Evolutionary conservation across 2,797 vertebrate species (phyloP).

Genomic region (Lateolabrax maculatus): DNA sequence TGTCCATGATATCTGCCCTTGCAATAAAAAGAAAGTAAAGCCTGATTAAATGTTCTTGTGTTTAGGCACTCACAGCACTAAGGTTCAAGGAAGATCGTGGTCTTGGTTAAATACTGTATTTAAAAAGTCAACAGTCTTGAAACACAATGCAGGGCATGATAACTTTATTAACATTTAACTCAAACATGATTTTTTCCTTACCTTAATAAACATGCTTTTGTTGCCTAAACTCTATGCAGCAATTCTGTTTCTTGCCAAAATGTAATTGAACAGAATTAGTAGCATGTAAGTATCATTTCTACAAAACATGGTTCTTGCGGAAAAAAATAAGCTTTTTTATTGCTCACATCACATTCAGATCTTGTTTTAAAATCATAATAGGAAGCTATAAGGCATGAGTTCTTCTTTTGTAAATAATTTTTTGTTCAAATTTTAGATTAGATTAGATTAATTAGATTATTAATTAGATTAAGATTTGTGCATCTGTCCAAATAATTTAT

Average conservation of each 20-base stretch:
- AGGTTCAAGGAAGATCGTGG: background rate
- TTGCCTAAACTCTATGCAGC: background rate
- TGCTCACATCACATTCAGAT: background rate
- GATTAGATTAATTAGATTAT: slow-evolving; percentile 46
- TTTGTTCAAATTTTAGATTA: slow-evolving; percentile 11
- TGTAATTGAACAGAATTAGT: background rate
- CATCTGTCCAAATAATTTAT: slow-evolving; percentile 7
- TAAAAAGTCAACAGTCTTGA: background rate
- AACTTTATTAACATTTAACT: background rate
- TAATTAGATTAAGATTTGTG: slow-evolving; percentile 41
- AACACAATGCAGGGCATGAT: no score
- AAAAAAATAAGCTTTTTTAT: no score
- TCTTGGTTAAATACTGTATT: background rate
- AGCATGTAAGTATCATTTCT: background rate
- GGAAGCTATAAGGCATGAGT: slow-evolving; percentile 9
- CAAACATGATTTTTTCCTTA: background rate
- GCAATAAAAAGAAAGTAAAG: slow-evolving; percentile 1
- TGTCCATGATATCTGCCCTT: background rate
- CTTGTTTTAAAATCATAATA: background rate
- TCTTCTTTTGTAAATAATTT: background rate
- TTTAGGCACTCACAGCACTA: background rate
- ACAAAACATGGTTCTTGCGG: no score
- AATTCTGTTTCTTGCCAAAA: background rate
- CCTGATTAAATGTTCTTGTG: background rate
- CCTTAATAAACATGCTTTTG: background rate